Percentiles rank a stretch among this genome's conserved stretches.
Conservation (phyloP, 2,797 vertebrate species). For the Philypnodon macrostomus region DNA sequence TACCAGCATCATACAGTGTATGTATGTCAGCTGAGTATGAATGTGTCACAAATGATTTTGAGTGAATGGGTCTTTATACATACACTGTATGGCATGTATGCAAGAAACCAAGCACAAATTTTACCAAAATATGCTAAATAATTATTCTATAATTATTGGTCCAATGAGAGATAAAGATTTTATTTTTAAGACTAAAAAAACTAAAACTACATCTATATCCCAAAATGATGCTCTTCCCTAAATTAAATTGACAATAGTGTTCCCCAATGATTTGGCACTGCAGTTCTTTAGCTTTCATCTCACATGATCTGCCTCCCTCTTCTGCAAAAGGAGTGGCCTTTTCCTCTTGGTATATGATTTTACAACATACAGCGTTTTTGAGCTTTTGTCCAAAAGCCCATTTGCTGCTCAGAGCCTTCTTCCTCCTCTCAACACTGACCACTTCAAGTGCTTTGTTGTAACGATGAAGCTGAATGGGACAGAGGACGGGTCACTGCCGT, state of each 20-base stretch:
- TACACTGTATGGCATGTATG: constrained; percentile 33
- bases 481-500: constrained; percentile 12
- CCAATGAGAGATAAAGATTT: constrained; percentile 15
- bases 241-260: constrained; percentile 44
- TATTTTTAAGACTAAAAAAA: constrained; percentile 12
- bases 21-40: constrained; percentile 28
- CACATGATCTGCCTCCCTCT: constrained; percentile 37
- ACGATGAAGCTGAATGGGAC: constrained; percentile 10
- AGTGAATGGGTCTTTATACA: constrained; percentile 30
- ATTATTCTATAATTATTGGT: constrained; percentile 24
- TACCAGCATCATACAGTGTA: constrained; percentile 30
- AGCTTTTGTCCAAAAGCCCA: constrained; percentile 39
- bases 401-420: constrained; percentile 45
- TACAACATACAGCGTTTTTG: constrained; percentile 26
- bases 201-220: constrained; percentile 6
- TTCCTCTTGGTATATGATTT: constrained; percentile 39
- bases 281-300: constrained; percentile 42
- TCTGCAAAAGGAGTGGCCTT: constrained; percentile 39
- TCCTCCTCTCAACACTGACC: constrained; percentile 40
- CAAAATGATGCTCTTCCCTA: constrained; percentile 14
- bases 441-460: constrained; percentile 38
- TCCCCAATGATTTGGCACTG: constrained; percentile 34
- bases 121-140: constrained; percentile 33
- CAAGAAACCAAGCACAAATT: constrained; percentile 60
- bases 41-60: constrained; percentile 13